Evolutionary conservation across 2,888 invertebrate genomes (phyloP), one percentile per base, ranked within the genome.

Genomic region (Oscheius onirici): DNA sequence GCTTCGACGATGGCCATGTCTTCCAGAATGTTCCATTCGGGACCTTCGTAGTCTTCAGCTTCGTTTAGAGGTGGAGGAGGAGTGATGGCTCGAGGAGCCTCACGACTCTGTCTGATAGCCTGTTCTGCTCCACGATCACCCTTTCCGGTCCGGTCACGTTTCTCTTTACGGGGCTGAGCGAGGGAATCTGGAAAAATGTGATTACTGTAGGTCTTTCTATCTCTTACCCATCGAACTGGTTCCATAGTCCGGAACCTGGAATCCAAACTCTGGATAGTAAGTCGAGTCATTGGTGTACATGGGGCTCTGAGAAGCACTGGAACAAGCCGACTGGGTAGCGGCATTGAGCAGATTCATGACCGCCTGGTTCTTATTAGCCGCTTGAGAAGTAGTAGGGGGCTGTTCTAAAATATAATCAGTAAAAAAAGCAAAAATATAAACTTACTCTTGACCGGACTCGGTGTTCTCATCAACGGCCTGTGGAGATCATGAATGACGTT

Each of bases 11-110:
- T 90, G 28, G 93, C 92, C 90, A 93, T 93, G 88, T 97, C 96
- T 89, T 97, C 96, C 87, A 93, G 92, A 72, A 94, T 92, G 77
- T 93, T 91, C 96, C 96, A 97, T 83, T 95, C 95, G 73, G 93
- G 92, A 82, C 91, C 91, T 73, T 92, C 79, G 26, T 73, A 77
- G 51, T 79, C 77, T 2, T 43, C 11, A 15, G 76, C 79, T 43
- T 79, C 81, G 17, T 70, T 58, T 17, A 67, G 49, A 5, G 63
- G 52, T 5, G 28, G 22, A 10, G 70, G 70, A 15, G 70, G 70
- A 24, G 70, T 63, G 11, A 70, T 61, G 2, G 70, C 52, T 17
- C 70, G 34, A 3, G 46, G 52, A 13, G 46, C 22, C 13, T 70
- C 70, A 10, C 63, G 8, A 10, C 51, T 46, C 10, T 24, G 13